Base-by-base conservation (phyloP, 2,888 invertebrate species). In the Aelia acuminata region DNA sequence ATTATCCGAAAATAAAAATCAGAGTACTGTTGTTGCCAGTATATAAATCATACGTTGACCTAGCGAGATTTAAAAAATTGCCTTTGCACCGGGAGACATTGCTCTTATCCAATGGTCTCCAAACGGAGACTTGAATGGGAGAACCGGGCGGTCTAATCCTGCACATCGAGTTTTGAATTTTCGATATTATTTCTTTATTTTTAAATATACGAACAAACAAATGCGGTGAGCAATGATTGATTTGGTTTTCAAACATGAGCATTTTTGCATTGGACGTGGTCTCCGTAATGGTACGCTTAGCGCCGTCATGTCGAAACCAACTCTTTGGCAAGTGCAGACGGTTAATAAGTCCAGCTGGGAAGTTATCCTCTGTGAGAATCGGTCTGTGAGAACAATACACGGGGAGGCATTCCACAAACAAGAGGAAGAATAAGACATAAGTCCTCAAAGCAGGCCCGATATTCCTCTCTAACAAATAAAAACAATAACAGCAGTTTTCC, bases 371-470 rank as follows among this genome's bases (percentile, higher is more conserved):
- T 43, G n/a, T 80, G 80, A 43, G 80, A 80, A 80, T 15, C n/a
- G 80, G 80, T 20, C 43, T 80, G 80, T 80, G 80, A n/a, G 80
- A 80, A 80, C n/a, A 35, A 39, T 75, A n/a, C 39, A 47, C 63
- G 3, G 5, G 1, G 35, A 0, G 35, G 31, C 18, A 18, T 35
- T 31, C 31, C 18, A 70, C 3, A 18, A 70, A 70, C 5, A 70
- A 20, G 63, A 18, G 20, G 63, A 57, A 57, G 26, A 22, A 53
- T 57, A 26, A 57, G 5, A 15, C 63, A 70, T 35, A 70, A 35
- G 31, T 20, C 63, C 63, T 18, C 2, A 70, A 70, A 70, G 31
- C 63, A 15, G 63, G 35, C 35, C 26, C 57, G 13, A 22, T 26
- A 26, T 57, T 22, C 8, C 26, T 57, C 31, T 10, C 4, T 13